Evolutionary conservation across 2,888 invertebrate genomes (phyloP).

Genomic region (Notocelia uddmanniana): DNA sequence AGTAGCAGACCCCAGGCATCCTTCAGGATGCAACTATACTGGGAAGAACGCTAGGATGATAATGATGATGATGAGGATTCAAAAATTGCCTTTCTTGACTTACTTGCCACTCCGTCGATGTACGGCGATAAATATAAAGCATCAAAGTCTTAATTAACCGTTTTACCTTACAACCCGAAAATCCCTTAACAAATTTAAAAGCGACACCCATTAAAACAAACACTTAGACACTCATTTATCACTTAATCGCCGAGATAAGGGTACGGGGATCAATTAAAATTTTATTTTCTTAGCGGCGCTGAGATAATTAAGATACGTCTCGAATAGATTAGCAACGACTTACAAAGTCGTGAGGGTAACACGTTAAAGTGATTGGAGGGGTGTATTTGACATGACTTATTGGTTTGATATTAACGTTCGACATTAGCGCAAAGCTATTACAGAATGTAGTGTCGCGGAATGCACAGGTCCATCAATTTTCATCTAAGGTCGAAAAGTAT

Average conservation of each 20-base stretch:
- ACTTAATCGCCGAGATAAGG: conserved; percentile 62
- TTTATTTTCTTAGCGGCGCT: conserved; percentile 60
- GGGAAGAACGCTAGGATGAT: too few relatives aligned
- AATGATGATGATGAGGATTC: too few relatives aligned
- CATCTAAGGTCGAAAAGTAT: too few relatives aligned
- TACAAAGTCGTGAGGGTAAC: neutral
- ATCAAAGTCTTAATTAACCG: neutral
- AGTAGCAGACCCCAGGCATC: too few relatives aligned
- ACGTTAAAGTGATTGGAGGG: neutral
- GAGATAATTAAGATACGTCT: conserved; percentile 72
- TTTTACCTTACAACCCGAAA: conserved; percentile 10
- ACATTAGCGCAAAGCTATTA: too few relatives aligned
- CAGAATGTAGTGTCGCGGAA: too few relatives aligned
- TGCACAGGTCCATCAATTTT: too few relatives aligned
- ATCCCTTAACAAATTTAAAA: conserved; percentile 37
- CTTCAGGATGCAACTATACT: too few relatives aligned
- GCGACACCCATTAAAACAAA: conserved; percentile 33
- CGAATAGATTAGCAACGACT: conserved; percentile 61
- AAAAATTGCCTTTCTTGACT: too few relatives aligned
- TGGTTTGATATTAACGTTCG: too few relatives aligned
- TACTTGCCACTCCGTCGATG: too few relatives aligned
- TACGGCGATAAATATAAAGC: neutral
- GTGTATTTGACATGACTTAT: too few relatives aligned
- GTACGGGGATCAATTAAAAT: conserved; percentile 65
- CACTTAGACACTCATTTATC: conserved; percentile 60